Evolutionary conservation across 1,140 invertebrate genomes (phyloP).

Genomic region (Caenorhabditis latens): DNA sequence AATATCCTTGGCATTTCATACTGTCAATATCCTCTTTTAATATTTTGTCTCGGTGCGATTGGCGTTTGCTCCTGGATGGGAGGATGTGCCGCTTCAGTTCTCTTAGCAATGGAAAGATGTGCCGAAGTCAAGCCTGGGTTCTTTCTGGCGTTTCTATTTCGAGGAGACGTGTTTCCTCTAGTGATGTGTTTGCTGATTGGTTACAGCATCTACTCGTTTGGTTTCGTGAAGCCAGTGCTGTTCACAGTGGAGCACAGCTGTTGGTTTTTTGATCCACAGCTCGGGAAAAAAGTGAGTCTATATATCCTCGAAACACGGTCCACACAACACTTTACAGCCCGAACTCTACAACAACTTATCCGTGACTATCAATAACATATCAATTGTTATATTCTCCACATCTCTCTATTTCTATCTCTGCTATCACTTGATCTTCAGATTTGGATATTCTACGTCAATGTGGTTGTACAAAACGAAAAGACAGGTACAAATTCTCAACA

Average conservation of each 20-base stretch:
- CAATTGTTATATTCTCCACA: not conserved
- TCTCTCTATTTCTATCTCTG: conserved; percentile 33
- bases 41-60: not conserved
- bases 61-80: not conserved
- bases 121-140: not conserved
- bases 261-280: conserved; percentile 38
- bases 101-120: conserved; percentile 28
- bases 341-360: not conserved
- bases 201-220: not conserved
- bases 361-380: not conserved
- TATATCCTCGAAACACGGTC: not conserved
- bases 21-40: conserved; percentile 10
- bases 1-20: conserved; percentile 4
- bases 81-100: not conserved
- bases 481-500: conserved; percentile 10
- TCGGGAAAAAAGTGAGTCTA: not conserved
- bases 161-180: not conserved
- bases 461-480: conserved; percentile 17
- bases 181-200: not conserved
- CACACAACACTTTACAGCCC: not conserved
- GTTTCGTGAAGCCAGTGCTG: not conserved
- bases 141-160: not conserved
- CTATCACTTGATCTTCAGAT: conserved; percentile 18
- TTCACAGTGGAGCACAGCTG: not conserved
- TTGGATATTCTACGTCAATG: conserved; percentile 21